phyloP scores from a whole-genome alignment of 37 sponge, comb jelly and placozoan genomes.

The Ephydatia muelleri region DNA sequence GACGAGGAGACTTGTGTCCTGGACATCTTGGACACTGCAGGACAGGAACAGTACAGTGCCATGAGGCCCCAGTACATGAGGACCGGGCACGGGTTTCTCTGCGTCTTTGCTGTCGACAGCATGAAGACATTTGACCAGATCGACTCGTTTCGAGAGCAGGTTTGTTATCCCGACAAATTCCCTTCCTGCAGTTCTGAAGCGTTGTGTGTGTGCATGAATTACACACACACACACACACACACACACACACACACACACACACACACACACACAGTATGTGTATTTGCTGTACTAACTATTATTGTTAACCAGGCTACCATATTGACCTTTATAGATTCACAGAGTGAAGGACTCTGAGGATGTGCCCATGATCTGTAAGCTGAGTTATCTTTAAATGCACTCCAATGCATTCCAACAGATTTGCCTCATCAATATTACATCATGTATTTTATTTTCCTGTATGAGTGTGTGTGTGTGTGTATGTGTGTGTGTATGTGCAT shows the following conservation, averaged over 20 bases:
- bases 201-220: too few relatives aligned
- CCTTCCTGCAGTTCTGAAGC: too few relatives aligned
- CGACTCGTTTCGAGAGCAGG: slow-evolving; percentile 68
- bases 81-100: slow-evolving; percentile 84
- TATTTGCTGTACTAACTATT: too few relatives aligned
- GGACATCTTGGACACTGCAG: slow-evolving; percentile 81
- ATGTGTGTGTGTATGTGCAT: too few relatives aligned
- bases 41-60: slow-evolving; percentile 84
- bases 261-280: too few relatives aligned
- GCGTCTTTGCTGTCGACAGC: slow-evolving; percentile 83
- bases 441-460: too few relatives aligned
- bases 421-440: not conserved
- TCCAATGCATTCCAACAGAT: not conserved
- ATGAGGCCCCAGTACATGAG: slow-evolving; percentile 91
- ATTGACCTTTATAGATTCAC: slow-evolving; percentile 37
- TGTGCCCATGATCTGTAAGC: slow-evolving; percentile 83
- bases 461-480: too few relatives aligned
- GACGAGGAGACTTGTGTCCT: slow-evolving; percentile 57
- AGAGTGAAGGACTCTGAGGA: slow-evolving; percentile 80
- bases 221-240: too few relatives aligned
- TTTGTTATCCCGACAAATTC: not conserved
- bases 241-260: too few relatives aligned
- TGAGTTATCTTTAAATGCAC: not conserved
- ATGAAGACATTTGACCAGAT: slow-evolving; percentile 77
- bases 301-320: too few relatives aligned